Evolutionary conservation across 2,113 vertebrate genomes (phyloP).

Genomic region (Capra hircus): DNA sequence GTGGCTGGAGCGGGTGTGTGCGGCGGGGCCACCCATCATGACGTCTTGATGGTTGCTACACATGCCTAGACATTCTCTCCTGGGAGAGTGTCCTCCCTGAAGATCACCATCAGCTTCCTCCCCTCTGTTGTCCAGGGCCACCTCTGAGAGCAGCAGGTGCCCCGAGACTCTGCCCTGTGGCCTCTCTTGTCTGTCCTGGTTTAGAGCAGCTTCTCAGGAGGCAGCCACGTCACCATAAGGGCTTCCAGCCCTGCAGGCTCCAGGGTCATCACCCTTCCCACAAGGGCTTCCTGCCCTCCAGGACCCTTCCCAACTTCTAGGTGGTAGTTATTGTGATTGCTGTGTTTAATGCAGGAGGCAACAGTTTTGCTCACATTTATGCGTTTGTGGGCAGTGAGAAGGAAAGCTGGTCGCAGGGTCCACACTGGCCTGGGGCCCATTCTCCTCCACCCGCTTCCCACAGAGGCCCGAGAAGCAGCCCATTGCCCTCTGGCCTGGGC

Average conservation of each 20-base stretch:
- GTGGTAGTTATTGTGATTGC: neutral
- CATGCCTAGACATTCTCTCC: neutral
- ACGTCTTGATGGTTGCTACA: neutral
- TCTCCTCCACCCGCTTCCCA: neutral
- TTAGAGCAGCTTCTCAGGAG: neutral
- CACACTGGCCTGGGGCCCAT: fast-evolving
- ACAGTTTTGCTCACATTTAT: neutral
- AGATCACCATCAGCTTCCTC: neutral
- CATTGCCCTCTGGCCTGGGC: neutral
- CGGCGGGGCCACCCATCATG: fast-evolving
- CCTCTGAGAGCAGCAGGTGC: neutral
- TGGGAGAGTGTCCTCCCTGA: neutral
- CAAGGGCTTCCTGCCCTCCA: neutral
- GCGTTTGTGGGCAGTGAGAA: fast-evolving
- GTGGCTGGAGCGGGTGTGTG: neutral
- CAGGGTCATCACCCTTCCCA: neutral
- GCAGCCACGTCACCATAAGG: neutral
- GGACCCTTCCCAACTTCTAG: neutral
- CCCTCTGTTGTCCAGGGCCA: neutral
- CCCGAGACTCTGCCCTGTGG: neutral
- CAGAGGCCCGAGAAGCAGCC: neutral
- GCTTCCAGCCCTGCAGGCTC: neutral
- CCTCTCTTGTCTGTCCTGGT: neutral
- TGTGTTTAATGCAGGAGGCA: neutral
- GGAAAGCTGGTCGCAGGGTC: neutral